Evolutionary conservation across 2,888 invertebrate species (phyloP).

Genomic region (Eucera pruinosa): DNA sequence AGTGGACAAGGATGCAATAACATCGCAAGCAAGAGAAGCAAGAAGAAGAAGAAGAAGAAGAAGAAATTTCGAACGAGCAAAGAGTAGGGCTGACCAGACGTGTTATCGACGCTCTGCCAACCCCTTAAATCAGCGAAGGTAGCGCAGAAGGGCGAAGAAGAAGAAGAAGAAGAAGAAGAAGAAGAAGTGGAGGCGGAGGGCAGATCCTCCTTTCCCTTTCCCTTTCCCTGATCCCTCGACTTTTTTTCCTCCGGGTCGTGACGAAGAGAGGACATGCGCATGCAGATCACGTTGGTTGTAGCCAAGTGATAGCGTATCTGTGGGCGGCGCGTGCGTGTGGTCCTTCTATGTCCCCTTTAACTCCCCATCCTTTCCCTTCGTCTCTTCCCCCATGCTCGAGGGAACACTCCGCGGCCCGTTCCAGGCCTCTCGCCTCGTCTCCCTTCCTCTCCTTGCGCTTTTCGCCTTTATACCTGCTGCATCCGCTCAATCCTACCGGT

Average conservation of each 20-base stretch:
- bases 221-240: constrained; percentile 27
- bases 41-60: constrained; percentile 26
- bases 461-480: constrained; percentile 34
- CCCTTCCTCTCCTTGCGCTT: constrained; percentile 8
- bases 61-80: constrained; percentile 42
- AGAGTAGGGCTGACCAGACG: constrained; percentile 56
- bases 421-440: constrained; percentile 19
- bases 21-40: constrained; percentile 7
- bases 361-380: constrained; percentile 60
- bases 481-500: constrained; percentile 47
- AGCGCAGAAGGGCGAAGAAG: constrained; percentile 50
- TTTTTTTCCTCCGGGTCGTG: constrained; percentile 35
- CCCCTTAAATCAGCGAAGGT: constrained; percentile 74
- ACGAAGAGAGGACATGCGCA: constrained; percentile 81
- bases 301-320: constrained; percentile 84
- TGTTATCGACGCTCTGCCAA: constrained; percentile 72
- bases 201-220: constrained; percentile 39
- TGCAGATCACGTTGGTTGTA: constrained; percentile 84
- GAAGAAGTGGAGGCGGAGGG: constrained; percentile 31
- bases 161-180: constrained; percentile 5
- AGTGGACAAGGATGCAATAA: too few relatives aligned
- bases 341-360: constrained; percentile 79
- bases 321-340: constrained; percentile 84
- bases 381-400: constrained; percentile 52
- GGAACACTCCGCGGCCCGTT: constrained; percentile 54